A percentile compares a stretch with the other conserved stretches of the same genome.
Evolutionary conservation across 1,140 invertebrate genomes (phyloP).

Genomic region (Drosophila mauritiana): DNA sequence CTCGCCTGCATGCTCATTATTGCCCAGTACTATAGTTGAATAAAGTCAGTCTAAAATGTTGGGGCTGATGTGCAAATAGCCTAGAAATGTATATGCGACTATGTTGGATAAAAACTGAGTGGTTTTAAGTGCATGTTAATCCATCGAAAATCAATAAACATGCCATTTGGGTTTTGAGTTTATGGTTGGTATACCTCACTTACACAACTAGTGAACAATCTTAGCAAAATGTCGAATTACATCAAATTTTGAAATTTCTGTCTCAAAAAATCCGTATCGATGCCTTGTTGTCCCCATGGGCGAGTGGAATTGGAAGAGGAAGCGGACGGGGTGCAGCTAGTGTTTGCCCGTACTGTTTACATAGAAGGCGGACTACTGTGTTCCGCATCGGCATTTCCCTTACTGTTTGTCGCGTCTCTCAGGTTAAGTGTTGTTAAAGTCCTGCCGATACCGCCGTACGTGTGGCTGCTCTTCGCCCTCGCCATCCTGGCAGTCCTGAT

Average conservation of each 20-base stretch:
- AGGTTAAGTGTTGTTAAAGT: background rate
- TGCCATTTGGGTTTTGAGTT: too few species aligned
- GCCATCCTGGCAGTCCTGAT: background rate
- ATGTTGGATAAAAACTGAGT: too few species aligned
- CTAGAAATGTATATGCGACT: too few species aligned
- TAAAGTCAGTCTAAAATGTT: too few species aligned
- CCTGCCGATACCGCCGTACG: conserved; percentile 2
- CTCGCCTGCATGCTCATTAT: conserved; percentile 2
- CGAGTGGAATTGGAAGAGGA: background rate
- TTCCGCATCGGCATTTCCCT: background rate
- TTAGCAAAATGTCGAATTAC: background rate
- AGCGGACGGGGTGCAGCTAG: background rate
- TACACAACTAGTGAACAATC: background rate
- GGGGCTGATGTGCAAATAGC: too few species aligned
- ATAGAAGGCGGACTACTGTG: background rate
- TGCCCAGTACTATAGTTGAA: background rate
- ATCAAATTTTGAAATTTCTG: background rate
- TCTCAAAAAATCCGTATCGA: background rate
- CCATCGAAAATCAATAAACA: too few species aligned
- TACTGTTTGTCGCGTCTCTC: background rate
- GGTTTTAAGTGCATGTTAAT: too few species aligned
- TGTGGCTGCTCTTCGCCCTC: conserved; percentile 21
- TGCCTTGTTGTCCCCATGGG: background rate
- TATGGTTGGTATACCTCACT: too few species aligned
- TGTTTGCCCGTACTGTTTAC: background rate